Base-by-base conservation (phyloP, 2,888 invertebrate genomes). In the Gortyna flavago region DNA sequence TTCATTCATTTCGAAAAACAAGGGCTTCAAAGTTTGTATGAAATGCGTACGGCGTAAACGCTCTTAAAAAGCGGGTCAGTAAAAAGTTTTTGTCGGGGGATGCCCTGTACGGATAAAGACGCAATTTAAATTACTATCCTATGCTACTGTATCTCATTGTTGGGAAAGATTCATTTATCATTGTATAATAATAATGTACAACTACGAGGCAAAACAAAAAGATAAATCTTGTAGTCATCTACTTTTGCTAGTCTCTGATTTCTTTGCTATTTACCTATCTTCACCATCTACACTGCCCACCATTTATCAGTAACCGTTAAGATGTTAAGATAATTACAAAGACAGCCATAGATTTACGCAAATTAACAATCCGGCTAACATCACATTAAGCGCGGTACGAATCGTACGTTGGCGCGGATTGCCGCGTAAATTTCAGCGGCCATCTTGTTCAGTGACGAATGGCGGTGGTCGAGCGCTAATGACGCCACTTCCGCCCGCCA, bases 361-460 rank as follows among this genome's bases (percentile, higher is more conserved):
- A 87, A 88, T 86, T 83, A 88, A 85, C 83, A 80, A 72, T 59
- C 65, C 70, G 48, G 21, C 80, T 77, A 86, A 71, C 77, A 75
- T 80, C 76, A 62, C 84, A 83, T 84, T 85, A 86, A 83, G 66
- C 66, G 79, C 72, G 59, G 66, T 67, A 67, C 73, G 62, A 62
- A 62, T 66, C 75, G 82, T 89, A 88, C 89, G 88, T 86, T 85
- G 90, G 90, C 88, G 91, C 83, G 90, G 91, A 93, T 93, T 92
- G 92, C 90, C 92, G 92, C 92, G 93, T 92, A 90, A 93, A 92
- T 87, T 84, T 87, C 83, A 89, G 84, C 91, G 85, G 92, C 93
- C 94, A 93, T 93, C 92, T 93, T 93, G 93, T 89, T 72, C 83
- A 73, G 89, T 92, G 93, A 93, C 90, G 89, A 86, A 93, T 92